Conservation (phyloP, 2,888 invertebrate species). For the Cyclophora albipunctata region DNA sequence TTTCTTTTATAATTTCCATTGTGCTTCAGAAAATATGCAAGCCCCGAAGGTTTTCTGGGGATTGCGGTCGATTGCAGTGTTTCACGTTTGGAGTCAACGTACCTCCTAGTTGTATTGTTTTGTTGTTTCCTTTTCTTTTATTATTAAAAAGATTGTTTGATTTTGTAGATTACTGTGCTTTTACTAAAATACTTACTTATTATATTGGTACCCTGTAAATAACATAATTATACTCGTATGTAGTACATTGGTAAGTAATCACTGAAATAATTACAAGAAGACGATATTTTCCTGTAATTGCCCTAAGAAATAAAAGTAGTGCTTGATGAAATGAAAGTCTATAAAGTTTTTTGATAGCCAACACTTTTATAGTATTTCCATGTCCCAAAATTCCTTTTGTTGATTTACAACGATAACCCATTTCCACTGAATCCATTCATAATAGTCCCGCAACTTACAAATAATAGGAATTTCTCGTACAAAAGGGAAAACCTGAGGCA, state of each 20-base stretch:
- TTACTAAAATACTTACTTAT: too few relatives aligned
- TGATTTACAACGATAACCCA: conserved; percentile 45
- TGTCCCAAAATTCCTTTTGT: conserved; percentile 3
- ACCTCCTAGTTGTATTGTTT: neutral
- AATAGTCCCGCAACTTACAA: conserved; percentile 61
- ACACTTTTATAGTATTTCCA: conserved; percentile 10
- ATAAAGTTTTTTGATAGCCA: too few relatives aligned
- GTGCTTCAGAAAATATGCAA: conserved; percentile 41
- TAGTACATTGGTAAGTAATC: too few relatives aligned
- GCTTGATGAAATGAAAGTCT: too few relatives aligned
- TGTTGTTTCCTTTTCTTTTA: neutral
- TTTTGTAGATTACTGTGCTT: too few relatives aligned
- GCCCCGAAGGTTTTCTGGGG: conserved; percentile 28
- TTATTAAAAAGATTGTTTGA: neutral
- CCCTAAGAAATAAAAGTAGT: too few relatives aligned
- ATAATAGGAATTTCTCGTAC: conserved; percentile 66
- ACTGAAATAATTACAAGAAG: too few relatives aligned
- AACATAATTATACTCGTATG: too few relatives aligned
- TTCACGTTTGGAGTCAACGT: conserved; percentile 14
- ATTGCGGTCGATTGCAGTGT: conserved; percentile 7
- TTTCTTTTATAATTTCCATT: conserved; percentile 48
- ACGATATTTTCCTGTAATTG: too few relatives aligned
- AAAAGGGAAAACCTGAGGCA: conserved; percentile 61
- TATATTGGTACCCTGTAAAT: too few relatives aligned
- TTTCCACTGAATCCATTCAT: conserved; percentile 50